phyloP scores from a whole-genome alignment of 2,888 invertebrate genomes.

The Ethmia dodecea region DNA sequence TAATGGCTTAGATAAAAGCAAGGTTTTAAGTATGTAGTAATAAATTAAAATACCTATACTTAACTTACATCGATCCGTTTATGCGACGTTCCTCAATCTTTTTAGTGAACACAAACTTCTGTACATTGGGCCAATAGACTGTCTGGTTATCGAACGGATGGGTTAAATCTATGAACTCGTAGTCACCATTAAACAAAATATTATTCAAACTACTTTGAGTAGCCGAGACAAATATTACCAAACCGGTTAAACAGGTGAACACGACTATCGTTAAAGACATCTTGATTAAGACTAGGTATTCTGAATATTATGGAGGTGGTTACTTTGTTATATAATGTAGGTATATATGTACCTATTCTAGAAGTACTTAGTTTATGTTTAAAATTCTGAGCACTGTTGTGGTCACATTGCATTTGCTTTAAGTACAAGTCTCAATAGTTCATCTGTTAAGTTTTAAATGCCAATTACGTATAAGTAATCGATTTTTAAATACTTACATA shows the following conservation, averaged over 20 bases:
- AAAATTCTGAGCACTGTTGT: too few species aligned
- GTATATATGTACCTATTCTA: too few species aligned
- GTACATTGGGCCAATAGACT: conserved; percentile 15
- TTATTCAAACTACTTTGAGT: conserved; percentile 21
- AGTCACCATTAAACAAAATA: conserved; percentile 13
- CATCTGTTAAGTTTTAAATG: too few species aligned
- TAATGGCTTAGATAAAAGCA: too few species aligned
- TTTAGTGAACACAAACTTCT: conserved; percentile 16
- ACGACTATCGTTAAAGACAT: conserved; percentile 26
- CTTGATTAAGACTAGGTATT: conserved; percentile 14
- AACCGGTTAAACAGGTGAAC: conserved; percentile 15
- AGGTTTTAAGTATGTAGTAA: too few species aligned
- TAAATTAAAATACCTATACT: too few species aligned
- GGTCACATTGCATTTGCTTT: too few species aligned
- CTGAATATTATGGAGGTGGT: not conserved
- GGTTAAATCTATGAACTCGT: conserved; percentile 16
- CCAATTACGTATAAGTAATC: too few species aligned
- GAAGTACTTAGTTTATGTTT: too few species aligned
- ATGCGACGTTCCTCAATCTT: conserved; percentile 9
- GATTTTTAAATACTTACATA: too few species aligned
- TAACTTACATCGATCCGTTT: conserved; percentile 20
- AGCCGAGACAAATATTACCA: conserved; percentile 14
- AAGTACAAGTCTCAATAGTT: too few species aligned
- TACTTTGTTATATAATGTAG: not conserved
- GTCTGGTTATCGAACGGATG: conserved; percentile 17